A percentile compares a stretch with the other conserved stretches of the same genome.
Conservation (phyloP, 2,888 invertebrate genomes). For the Alitta virens region DNA sequence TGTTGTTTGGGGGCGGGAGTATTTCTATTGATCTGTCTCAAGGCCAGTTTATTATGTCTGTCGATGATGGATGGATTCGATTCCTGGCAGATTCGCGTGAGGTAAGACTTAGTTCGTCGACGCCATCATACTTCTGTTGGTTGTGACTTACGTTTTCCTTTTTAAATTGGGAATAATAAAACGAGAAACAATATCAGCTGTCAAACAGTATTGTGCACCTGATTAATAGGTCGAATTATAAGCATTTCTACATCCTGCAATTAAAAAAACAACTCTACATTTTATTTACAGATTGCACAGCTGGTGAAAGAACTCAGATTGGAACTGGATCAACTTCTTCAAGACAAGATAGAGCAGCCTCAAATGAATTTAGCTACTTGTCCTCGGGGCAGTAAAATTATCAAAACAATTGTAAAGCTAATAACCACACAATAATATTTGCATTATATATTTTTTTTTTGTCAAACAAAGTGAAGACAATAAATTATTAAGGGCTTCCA, state of each 20-base stretch:
- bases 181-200: too few species aligned
- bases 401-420: constrained; percentile 46
- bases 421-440: constrained; percentile 42
- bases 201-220: too few species aligned
- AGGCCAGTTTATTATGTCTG: constrained; percentile 46
- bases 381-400: constrained; percentile 47
- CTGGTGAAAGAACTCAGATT: constrained; percentile 41
- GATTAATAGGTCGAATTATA: too few species aligned
- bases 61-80: constrained; percentile 51
- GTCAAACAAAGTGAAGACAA: too few species aligned
- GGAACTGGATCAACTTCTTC: constrained; percentile 45
- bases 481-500: too few species aligned
- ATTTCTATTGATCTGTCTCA: constrained; percentile 43
- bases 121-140: too few species aligned
- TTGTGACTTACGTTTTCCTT: too few species aligned
- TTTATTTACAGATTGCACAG: constrained; percentile 42
- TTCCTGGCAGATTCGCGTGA: constrained; percentile 43
- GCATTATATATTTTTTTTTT: too few species aligned
- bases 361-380: constrained; percentile 48
- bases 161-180: too few species aligned
- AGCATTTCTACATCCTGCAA: too few species aligned
- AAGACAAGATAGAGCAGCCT: constrained; percentile 49
- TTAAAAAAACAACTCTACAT: too few species aligned
- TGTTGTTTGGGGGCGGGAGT: constrained; percentile 46
- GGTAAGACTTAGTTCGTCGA: too few species aligned